These are phyloP conservation scores for Andrena bucephala DNA, from an alignment of 2,888 invertebrate genomes.

Conservation along the genomic window DNA sequence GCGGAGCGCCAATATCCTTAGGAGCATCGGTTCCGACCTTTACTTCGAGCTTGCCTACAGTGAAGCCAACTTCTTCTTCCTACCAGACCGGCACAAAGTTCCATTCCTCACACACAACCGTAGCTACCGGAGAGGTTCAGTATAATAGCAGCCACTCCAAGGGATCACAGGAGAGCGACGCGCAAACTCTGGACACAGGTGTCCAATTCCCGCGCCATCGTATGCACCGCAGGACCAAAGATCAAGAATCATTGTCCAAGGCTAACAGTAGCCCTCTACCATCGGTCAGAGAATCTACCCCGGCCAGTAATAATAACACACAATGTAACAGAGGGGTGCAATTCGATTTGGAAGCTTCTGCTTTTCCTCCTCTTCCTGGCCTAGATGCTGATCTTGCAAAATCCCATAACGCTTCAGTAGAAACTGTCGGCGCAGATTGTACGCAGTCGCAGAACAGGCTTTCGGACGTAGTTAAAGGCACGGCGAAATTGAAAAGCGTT, in stretches of 20 bases:
- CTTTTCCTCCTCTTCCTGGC: constrained; percentile 93
- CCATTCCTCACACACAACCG: constrained; percentile 81
- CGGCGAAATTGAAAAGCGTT: constrained; percentile 87
- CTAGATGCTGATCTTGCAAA: constrained; percentile 84
- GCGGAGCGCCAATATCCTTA: constrained; percentile 73
- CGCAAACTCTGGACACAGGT: constrained; percentile 75
- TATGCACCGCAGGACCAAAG: constrained; percentile 84
- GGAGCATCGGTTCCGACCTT: constrained; percentile 76
- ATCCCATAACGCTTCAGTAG: constrained; percentile 75
- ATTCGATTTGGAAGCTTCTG: constrained; percentile 92
- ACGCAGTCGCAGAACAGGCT: constrained; percentile 87
- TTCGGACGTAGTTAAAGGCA: constrained; percentile 93
- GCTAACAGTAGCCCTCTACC: constrained; percentile 79
- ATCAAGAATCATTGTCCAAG: constrained; percentile 80
- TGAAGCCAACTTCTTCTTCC: constrained; percentile 81
- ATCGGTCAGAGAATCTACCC: constrained; percentile 79
- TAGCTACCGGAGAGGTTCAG: constrained; percentile 73
- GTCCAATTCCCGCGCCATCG: constrained; percentile 82
- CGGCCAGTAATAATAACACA: constrained; percentile 78
- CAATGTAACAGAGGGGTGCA: constrained; percentile 87
- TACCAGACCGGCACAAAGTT: constrained; percentile 83
- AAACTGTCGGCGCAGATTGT: constrained; percentile 75
- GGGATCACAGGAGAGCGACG: constrained; percentile 76
- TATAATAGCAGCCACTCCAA: constrained; percentile 77
- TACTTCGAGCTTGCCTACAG: constrained; percentile 79